phyloP scores from a whole-genome alignment of 2,113 vertebrate genomes.

The Seriola dumerili region DNA sequence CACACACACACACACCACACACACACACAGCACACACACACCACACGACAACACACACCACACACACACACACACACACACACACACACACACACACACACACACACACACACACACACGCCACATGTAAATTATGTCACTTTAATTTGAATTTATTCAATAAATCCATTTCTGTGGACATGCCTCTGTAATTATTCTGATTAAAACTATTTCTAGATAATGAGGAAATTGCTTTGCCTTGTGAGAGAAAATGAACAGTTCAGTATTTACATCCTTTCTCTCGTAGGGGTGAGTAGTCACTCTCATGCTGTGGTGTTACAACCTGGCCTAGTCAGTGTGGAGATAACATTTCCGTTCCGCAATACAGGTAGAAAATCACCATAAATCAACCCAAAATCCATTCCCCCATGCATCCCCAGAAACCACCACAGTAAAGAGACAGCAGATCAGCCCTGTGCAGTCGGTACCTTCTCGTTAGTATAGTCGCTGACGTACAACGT shows the following conservation, averaged over 20 bases:
- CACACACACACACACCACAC: constrained; percentile 37
- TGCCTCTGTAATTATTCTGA: neutral
- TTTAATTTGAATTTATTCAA: too few relatives aligned
- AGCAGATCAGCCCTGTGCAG: constrained; percentile 14
- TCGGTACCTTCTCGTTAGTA: constrained; percentile 97
- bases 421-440: constrained; percentile 23
- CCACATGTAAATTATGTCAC: too few relatives aligned
- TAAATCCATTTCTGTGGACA: neutral
- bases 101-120: too few relatives aligned
- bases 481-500: constrained; percentile 96
- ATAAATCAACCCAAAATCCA: neutral
- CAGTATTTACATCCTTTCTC: neutral
- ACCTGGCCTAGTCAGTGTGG: neutral
- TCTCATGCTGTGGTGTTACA: neutral
- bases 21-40: too few relatives aligned
- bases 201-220: neutral
- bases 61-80: too few relatives aligned
- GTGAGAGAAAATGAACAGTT: neutral
- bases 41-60: too few relatives aligned
- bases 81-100: too few relatives aligned
- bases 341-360: neutral
- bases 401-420: constrained; percentile 8
- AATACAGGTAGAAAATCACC: neutral
- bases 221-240: neutral
- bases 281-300: neutral